phyloP scores from a whole-genome alignment of 2,797 vertebrate species.

The Coracias cyanogaster region DNA sequence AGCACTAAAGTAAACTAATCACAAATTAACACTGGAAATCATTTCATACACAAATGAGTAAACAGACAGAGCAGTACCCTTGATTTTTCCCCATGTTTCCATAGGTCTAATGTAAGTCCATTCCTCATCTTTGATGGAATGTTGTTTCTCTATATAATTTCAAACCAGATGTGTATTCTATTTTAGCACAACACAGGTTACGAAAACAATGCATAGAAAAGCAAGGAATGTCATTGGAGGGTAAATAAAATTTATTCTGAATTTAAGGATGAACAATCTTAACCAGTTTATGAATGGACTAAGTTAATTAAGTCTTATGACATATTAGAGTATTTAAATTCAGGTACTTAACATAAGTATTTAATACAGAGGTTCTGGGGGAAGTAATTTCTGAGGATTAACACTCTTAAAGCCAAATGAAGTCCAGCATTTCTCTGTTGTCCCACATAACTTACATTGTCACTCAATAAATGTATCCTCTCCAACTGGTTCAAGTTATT shows the following conservation, averaged over 20 bases:
- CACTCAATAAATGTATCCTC: not conserved
- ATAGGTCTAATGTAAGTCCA: not conserved
- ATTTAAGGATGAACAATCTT: not conserved
- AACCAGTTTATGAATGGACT: not conserved
- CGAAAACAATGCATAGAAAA: not conserved
- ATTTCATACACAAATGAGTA: not conserved
- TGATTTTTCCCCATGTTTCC: not conserved
- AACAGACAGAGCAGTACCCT: not conserved
- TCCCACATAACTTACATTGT: not conserved
- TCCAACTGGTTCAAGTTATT: not conserved
- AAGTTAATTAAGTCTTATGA: not conserved
- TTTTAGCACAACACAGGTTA: not conserved
- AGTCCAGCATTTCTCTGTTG: not conserved
- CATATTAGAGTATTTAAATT: not conserved
- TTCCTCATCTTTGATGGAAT: not conserved
- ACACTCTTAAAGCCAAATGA: not conserved
- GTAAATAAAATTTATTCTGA: not conserved
- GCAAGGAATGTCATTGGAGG: not conserved
- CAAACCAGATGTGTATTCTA: not conserved
- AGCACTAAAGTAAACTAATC: not conserved
- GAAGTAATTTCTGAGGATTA: not conserved
- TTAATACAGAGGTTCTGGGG: not conserved
- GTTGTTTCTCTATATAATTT: not conserved
- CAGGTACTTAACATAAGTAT: not conserved
- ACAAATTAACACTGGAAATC: not conserved